These are phyloP conservation scores for Paraplagusia blochii DNA, from an alignment of 2,113 vertebrate species.

Conservation along the genomic window DNA sequence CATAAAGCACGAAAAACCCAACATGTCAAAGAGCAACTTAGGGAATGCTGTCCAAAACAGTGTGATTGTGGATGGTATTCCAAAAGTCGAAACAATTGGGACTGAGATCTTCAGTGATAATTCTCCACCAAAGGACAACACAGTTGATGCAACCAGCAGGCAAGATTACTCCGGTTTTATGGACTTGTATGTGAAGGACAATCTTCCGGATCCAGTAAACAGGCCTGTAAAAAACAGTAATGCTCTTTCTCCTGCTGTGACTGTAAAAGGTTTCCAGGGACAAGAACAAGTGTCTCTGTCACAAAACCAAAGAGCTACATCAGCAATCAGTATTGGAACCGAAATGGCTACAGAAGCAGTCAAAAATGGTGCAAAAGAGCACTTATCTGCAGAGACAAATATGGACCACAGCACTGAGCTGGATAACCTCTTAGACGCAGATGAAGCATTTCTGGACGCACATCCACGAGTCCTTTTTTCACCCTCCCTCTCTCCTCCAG, in stretches of 20 bases:
- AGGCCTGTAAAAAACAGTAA: constrained; percentile 1
- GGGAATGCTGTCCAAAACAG: constrained; percentile 11
- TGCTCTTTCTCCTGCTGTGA: constrained; percentile 11
- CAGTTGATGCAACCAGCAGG: constrained; percentile 16
- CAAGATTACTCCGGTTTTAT: constrained; percentile 5
- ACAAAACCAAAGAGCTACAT: not conserved
- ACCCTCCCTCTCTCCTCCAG: constrained; percentile 63
- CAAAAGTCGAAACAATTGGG: constrained; percentile 32
- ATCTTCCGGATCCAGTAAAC: constrained; percentile 15
- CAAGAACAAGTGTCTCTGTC: constrained; percentile 21
- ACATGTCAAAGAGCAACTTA: constrained; percentile 16
- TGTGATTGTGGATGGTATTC: constrained; percentile 6
- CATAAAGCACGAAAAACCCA: constrained; percentile 17
- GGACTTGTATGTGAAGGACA: constrained; percentile 22
- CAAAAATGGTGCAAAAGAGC: constrained; percentile 7
- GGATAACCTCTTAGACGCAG: constrained; percentile 52
- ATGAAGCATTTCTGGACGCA: constrained; percentile 70
- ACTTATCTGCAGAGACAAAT: constrained; percentile 13
- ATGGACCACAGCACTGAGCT: constrained; percentile 11
- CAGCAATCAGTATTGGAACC: constrained; percentile 2
- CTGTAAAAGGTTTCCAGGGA: constrained; percentile 8
- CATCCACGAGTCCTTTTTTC: constrained; percentile 78
- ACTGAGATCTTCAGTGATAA: constrained; percentile 34
- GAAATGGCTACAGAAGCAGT: not conserved
- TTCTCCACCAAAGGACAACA: constrained; percentile 45